Evolutionary conservation across 2,797 vertebrate genomes (phyloP).

Genomic region (Sphenodon punctatus): DNA sequence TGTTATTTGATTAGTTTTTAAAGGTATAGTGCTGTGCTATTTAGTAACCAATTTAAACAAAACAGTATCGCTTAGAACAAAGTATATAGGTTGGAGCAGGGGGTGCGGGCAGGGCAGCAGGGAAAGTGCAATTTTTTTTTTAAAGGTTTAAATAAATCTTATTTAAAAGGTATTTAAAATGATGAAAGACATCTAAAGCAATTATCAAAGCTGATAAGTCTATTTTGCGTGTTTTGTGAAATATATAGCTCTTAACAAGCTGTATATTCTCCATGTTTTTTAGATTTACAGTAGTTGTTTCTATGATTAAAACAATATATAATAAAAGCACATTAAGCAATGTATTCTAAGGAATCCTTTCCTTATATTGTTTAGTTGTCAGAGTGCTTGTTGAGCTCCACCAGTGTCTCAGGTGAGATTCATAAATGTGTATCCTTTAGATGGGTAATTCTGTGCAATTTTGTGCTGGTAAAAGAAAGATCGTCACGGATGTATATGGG

Average conservation of each 20-base stretch:
- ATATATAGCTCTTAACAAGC: not conserved
- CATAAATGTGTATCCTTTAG: conserved; percentile 1
- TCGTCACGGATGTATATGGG: conserved; percentile 28
- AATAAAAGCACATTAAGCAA: not conserved
- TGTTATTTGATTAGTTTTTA: conserved; percentile 71
- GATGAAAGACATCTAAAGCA: conserved; percentile 36
- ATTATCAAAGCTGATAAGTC: too few relatives aligned
- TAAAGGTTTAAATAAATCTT: too few relatives aligned
- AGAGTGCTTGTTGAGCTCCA: conserved; percentile 4
- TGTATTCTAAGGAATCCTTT: not conserved
- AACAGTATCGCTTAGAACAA: conserved; percentile 46
- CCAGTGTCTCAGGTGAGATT: not conserved
- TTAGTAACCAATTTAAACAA: conserved; percentile 55
- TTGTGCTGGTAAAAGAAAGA: conserved; percentile 23
- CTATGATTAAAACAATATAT: conserved; percentile 1
- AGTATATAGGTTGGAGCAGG: conserved; percentile 31
- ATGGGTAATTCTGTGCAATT: not conserved
- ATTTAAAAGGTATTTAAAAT: too few relatives aligned
- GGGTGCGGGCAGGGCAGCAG: too few relatives aligned
- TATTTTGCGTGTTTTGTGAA: too few relatives aligned
- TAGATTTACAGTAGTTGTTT: conserved; percentile 5
- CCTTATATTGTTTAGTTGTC: not conserved
- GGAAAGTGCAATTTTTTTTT: too few relatives aligned
- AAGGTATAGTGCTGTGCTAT: conserved; percentile 63
- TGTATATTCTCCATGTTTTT: not conserved